Conservation (phyloP, 2,113 vertebrate species). For the Gallinago paraguaiae region DNA sequence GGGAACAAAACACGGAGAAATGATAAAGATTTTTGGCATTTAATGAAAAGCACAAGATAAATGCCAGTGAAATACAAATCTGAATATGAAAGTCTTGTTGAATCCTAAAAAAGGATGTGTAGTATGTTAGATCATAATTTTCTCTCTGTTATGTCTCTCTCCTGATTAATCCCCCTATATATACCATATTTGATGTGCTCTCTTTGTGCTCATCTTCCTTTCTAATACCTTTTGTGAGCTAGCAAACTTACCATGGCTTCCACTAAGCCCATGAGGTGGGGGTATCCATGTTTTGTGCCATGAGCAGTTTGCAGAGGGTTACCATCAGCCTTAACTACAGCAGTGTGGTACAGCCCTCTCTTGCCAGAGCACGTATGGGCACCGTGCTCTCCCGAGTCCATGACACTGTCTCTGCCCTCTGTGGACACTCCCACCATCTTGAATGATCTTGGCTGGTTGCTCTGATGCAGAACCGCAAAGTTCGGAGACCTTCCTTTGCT, state of each 20-base stretch:
- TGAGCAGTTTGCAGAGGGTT: accelerated
- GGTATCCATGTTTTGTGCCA: background rate
- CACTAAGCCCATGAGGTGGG: background rate
- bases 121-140: background rate
- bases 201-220: background rate
- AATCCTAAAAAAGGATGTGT: background rate
- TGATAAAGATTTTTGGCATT: background rate
- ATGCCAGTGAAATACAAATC: background rate
- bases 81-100: background rate
- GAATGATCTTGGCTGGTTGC: background rate
- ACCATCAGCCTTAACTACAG: background rate
- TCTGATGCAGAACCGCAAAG: background rate
- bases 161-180: background rate
- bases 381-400: background rate
- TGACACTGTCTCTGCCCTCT: background rate
- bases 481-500: background rate
- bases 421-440: background rate
- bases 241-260: background rate
- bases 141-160: background rate
- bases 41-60: background rate
- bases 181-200: background rate
- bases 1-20: background rate
- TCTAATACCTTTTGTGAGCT: accelerated
- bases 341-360: background rate
- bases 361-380: accelerated